Percentiles rank a stretch among this genome's conserved stretches.
phyloP scores from a whole-genome alignment of 2,888 invertebrate genomes.

The Dryomyza anilis region DNA sequence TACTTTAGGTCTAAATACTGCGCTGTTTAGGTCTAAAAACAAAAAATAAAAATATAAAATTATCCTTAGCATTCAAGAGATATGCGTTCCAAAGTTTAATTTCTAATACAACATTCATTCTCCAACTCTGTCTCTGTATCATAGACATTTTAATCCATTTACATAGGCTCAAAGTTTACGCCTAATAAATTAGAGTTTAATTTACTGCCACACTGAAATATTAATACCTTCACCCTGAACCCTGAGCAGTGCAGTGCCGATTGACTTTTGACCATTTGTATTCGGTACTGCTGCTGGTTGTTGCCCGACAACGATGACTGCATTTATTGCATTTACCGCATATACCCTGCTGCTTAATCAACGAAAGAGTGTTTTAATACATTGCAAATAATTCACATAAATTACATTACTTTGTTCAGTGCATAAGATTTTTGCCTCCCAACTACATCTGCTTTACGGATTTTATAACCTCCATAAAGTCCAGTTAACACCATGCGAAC shows the following conservation, averaged over 20 bases:
- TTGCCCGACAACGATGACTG: not conserved
- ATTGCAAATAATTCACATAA: conserved; percentile 19
- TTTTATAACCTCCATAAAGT: conserved; percentile 12
- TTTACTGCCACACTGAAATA: conserved; percentile 7
- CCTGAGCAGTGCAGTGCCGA: not conserved
- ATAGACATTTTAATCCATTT: too few species aligned
- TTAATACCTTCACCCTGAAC: not conserved
- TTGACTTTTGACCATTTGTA: not conserved
- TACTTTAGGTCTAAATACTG: too few species aligned
- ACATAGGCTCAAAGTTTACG: too few species aligned
- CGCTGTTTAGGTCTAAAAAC: too few species aligned
- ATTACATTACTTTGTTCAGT: conserved; percentile 8
- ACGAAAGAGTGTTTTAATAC: conserved; percentile 24
- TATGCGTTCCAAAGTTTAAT: too few species aligned
- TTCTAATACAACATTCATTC: too few species aligned
- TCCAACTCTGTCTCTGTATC: too few species aligned
- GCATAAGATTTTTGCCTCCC: conserved; percentile 3
- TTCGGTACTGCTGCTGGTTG: not conserved
- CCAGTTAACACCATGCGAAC: conserved; percentile 12
- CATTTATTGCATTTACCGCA: not conserved
- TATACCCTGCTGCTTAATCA: conserved; percentile 16
- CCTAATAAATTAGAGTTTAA: conserved; percentile 24
- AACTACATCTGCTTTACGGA: too few species aligned
- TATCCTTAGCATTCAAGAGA: too few species aligned
- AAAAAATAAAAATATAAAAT: too few species aligned